Conservation (phyloP, 2,888 invertebrate genomes). For the Plutella xylostella region DNA sequence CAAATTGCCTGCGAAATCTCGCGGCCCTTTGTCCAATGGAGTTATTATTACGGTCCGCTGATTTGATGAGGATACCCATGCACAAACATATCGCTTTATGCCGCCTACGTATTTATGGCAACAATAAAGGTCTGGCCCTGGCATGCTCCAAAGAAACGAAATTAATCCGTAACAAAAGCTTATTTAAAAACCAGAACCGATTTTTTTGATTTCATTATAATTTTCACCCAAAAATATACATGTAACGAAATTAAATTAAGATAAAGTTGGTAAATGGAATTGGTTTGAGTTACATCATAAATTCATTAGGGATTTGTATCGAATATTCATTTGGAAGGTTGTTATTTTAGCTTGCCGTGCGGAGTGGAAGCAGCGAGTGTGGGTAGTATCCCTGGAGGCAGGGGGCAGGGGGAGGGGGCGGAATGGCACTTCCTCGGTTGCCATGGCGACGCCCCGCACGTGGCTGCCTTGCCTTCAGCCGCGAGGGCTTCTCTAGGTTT, state of each 20-base stretch:
- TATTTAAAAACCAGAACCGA: too few species aligned
- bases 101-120: neutral
- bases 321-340: neutral
- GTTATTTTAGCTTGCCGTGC: neutral
- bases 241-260: too few species aligned
- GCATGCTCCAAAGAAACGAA: neutral
- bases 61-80: slow-evolving; percentile 40
- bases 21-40: slow-evolving; percentile 51
- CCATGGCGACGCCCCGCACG: slow-evolving; percentile 59
- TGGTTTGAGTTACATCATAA: slow-evolving; percentile 2
- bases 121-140: neutral
- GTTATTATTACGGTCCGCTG: slow-evolving; percentile 56
- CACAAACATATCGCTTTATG: slow-evolving; percentile 7
- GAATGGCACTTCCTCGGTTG: slow-evolving; percentile 57
- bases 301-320: neutral
- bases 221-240: too few species aligned
- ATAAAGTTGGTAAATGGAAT: too few species aligned
- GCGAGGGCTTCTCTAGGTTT: too few species aligned
- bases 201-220: too few species aligned
- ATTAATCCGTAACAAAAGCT: neutral
- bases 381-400: slow-evolving; percentile 5
- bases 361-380: slow-evolving; percentile 2
- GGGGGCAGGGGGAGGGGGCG: slow-evolving; percentile 30
- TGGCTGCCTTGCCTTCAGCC: too few species aligned
- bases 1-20: slow-evolving; percentile 53